Evolutionary conservation across 2,113 vertebrate species (phyloP).

Genomic region (Rissa tridactyla): DNA sequence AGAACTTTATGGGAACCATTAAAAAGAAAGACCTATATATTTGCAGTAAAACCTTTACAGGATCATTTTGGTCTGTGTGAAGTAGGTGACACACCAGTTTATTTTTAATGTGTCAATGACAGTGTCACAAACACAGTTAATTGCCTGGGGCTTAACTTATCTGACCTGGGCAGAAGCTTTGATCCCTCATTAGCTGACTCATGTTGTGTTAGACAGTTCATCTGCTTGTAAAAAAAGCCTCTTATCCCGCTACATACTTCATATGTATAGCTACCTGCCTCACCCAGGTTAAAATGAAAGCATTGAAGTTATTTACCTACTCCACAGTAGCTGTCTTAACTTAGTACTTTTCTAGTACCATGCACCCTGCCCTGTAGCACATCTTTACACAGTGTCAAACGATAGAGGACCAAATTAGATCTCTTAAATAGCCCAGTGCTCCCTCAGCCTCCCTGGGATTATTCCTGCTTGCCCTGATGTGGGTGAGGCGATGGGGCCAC

Average conservation of each 20-base stretch:
- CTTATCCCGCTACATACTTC: not conserved
- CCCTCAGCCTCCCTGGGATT: not conserved
- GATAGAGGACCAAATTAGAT: not conserved
- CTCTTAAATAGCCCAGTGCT: not conserved
- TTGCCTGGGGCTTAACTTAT: not conserved
- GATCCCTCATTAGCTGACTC: slow-evolving; percentile 2
- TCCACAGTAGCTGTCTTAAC: not conserved
- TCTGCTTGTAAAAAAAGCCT: not conserved
- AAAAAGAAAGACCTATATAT: not conserved
- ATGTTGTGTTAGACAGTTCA: not conserved
- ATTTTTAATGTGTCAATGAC: not conserved
- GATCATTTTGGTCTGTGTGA: not conserved
- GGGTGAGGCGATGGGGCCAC: not conserved
- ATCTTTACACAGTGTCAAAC: not conserved
- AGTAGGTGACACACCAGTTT: not conserved
- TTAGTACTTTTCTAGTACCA: not conserved
- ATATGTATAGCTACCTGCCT: not conserved
- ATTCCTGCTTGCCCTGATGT: not conserved
- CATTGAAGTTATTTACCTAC: not conserved
- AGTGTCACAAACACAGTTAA: not conserved
- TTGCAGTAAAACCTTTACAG: not conserved
- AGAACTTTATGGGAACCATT: not conserved
- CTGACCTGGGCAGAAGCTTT: not conserved
- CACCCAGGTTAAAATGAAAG: not conserved
- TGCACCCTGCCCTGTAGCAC: not conserved